A percentile compares a stretch with the other conserved stretches of the same genome.
Evolutionary conservation across 2,113 vertebrate species (phyloP).

Genomic region (Scortum barcoo): DNA sequence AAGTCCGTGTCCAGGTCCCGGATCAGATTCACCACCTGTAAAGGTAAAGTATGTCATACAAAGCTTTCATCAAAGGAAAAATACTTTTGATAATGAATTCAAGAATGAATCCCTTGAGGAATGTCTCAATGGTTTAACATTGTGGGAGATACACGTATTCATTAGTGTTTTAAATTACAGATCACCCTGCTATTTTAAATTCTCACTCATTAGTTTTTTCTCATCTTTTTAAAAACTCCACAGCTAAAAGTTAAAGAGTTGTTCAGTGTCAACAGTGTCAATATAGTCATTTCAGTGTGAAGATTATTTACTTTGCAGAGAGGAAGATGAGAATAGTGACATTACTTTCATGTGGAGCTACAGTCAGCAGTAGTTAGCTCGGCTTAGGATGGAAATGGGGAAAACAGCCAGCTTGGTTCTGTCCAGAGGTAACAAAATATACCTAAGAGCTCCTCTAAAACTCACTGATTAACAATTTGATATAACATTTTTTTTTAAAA

Average conservation of each 20-base stretch:
- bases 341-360: neutral
- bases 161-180: neutral
- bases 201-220: too few species aligned
- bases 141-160: neutral
- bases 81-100: neutral
- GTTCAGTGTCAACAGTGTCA: neutral
- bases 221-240: neutral
- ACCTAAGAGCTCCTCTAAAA: neutral
- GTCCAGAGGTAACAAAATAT: neutral
- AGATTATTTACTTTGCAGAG: neutral
- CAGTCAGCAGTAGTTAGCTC: neutral
- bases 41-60: neutral
- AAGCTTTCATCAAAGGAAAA: neutral
- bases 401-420: neutral
- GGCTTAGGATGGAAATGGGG: neutral
- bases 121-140: neutral
- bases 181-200: neutral
- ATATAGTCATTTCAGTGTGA: neutral
- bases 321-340: neutral
- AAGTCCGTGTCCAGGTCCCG: slow-evolving; percentile 84
- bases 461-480: neutral
- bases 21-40: slow-evolving; percentile 83
- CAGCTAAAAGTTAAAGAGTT: too few species aligned
- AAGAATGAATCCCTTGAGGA: neutral
- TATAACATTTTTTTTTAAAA: neutral